Conservation (phyloP, 2,888 invertebrate genomes). For the Pyralis farinalis region DNA sequence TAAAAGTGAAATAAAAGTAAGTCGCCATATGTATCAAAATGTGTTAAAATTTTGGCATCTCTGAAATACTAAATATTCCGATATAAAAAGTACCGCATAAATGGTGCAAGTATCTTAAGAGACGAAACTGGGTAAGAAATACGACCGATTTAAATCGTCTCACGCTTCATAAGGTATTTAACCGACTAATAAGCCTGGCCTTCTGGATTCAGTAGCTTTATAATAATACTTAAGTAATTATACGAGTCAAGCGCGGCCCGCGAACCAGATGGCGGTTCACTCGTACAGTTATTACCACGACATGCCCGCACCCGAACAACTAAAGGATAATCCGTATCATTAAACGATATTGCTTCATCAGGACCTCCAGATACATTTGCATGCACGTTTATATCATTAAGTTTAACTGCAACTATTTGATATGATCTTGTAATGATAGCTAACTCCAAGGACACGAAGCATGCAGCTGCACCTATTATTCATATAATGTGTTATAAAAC, state of each 20-base stretch:
- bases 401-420: conserved; percentile 15
- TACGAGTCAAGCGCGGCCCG: conserved; percentile 37
- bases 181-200: conserved; percentile 34
- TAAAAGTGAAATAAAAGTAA: background rate
- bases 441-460: too few species aligned
- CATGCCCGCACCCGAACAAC: conserved; percentile 29
- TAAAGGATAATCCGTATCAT: conserved; percentile 50
- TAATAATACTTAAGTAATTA: conserved; percentile 58
- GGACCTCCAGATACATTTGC: conserved; percentile 22
- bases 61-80: background rate
- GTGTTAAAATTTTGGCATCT: background rate
- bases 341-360: conserved; percentile 41
- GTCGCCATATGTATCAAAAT: background rate
- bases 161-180: conserved; percentile 39
- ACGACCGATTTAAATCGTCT: conserved; percentile 33
- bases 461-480: too few species aligned
- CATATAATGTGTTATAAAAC: background rate
- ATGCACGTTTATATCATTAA: conserved; percentile 28
- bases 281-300: conserved; percentile 47
- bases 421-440: background rate
- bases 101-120: conserved; percentile 15
- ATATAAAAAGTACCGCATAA: background rate
- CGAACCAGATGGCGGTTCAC: conserved; percentile 51
- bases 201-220: conserved; percentile 65
- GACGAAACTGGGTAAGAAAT: conserved; percentile 9